Conservation (phyloP, 2,797 vertebrate genomes). For the Artibeus jamaicensis region DNA sequence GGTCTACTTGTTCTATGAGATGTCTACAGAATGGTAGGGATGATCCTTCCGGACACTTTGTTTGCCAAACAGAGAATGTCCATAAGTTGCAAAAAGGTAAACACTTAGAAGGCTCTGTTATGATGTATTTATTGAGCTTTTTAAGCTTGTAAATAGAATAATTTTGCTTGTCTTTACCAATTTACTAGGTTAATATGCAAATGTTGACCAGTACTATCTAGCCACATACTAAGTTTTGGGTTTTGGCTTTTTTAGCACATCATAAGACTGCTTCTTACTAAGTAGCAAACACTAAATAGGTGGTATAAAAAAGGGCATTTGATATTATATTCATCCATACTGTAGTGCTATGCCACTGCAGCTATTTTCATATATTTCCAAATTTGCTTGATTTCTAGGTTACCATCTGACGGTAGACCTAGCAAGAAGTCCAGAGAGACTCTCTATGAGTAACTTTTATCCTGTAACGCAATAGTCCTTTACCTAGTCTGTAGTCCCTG, state of each 20-base stretch:
- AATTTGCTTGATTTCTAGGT: conserved; percentile 31
- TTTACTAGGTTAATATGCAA: neutral
- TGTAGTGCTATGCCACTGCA: neutral
- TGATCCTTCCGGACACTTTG: neutral
- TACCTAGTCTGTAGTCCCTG: neutral
- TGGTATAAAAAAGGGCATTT: neutral
- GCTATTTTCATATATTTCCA: conserved; percentile 21
- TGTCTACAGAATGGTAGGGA: neutral
- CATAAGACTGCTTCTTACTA: neutral
- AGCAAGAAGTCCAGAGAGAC: conserved; percentile 37
- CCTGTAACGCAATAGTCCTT: conserved; percentile 8
- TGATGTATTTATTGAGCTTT: neutral
- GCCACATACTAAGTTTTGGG: neutral
- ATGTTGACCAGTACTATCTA: neutral
- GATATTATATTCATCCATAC: neutral
- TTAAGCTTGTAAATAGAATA: neutral
- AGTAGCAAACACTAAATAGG: neutral
- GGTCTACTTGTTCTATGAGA: neutral
- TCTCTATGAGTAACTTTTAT: conserved; percentile 29
- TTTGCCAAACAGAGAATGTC: neutral
- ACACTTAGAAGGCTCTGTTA: no score
- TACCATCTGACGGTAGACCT: neutral
- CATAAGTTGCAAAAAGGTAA: neutral
- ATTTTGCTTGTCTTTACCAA: neutral
- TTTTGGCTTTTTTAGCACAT: neutral